Evolutionary conservation across 2,888 invertebrate species (phyloP), one percentile per base, ranked within the genome.

Genomic region (Sycophila texana): DNA sequence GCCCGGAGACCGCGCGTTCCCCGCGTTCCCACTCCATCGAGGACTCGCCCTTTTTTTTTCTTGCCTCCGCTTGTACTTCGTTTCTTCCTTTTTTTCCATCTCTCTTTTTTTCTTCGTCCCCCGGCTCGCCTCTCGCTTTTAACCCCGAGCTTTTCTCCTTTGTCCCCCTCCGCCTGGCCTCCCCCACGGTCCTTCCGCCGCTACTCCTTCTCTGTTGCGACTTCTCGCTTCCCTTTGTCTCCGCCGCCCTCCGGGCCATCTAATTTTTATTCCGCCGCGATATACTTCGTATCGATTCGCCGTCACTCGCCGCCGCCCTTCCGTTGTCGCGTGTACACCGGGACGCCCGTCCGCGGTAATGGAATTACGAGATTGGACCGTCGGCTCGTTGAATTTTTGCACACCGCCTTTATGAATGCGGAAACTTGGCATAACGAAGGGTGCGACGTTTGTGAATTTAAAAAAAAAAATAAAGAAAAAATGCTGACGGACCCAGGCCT

Each of bases 361-460:
- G 79, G 77, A 81, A 81, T 79, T 81, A 81, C 72, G 79, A 77
- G 71, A 77, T 77, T 79, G 76, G 81, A 81, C 49, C 67, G 76
- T 53, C 68, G 79, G 68, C 73, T 79, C 77, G 79, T 77, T 81
- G 79, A 79, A 71, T 81, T 81, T 79, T 81, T 81, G 73, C 63
- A 12, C 14, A 26, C 16, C 39, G 16, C 73, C 77, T 81, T 79
- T 81, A 77, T 79, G 76, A 81, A 81, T 81, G 76, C 77, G 72
- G 71, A 81, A 81, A 74, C 74, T 81, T 63, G 76, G 74, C 49
- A 63, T 81, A 81, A 81, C 81, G 81, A 81, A 77, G 81, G 74
- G 76, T 30, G 57, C 67, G 63, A 67, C 76, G 63, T 73, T 73
- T 79, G 76, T 73, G 76, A 76, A 76, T 81, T 79, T 81, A 79